Percentiles rank a stretch among this genome's conserved stretches.
Conservation (phyloP, 2,888 invertebrate species). For the Eremobia ochroleuca region DNA sequence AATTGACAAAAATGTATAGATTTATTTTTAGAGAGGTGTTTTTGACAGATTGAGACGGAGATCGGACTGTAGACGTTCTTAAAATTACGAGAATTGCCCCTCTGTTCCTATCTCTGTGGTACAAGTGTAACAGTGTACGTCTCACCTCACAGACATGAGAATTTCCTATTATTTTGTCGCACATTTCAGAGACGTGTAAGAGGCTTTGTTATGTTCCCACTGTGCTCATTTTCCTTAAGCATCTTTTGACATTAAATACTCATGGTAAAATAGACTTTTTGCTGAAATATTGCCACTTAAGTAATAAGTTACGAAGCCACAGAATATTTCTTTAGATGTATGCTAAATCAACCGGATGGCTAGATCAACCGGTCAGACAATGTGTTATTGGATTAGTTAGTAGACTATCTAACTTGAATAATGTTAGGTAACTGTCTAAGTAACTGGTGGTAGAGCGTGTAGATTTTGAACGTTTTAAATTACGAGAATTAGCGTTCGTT, state of each 20-base stretch:
- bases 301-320: background rate
- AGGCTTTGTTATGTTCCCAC: slow-evolving; percentile 61
- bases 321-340: slow-evolving; percentile 6
- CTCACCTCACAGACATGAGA: slow-evolving; percentile 29
- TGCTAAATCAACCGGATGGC: background rate
- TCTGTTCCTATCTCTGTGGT: background rate
- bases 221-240: slow-evolving; percentile 52
- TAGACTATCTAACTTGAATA: too few relatives aligned
- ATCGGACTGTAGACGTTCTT: background rate
- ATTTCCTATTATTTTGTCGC: slow-evolving; percentile 57
- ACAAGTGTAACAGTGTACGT: slow-evolving; percentile 1
- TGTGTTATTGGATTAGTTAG: too few relatives aligned
- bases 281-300: slow-evolving; percentile 9
- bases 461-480: too few relatives aligned
- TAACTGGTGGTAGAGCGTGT: too few relatives aligned
- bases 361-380: too few relatives aligned
- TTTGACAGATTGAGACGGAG: background rate
- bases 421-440: too few relatives aligned
- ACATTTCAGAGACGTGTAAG: slow-evolving; percentile 62
- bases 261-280: slow-evolving; percentile 29
- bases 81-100: background rate
- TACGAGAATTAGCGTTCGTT: too few relatives aligned
- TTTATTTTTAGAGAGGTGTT: background rate
- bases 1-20: background rate
- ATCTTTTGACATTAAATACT: slow-evolving; percentile 53